phyloP scores from a whole-genome alignment of 2,113 vertebrate species.

The pig (Sus scrofa) region DNA sequence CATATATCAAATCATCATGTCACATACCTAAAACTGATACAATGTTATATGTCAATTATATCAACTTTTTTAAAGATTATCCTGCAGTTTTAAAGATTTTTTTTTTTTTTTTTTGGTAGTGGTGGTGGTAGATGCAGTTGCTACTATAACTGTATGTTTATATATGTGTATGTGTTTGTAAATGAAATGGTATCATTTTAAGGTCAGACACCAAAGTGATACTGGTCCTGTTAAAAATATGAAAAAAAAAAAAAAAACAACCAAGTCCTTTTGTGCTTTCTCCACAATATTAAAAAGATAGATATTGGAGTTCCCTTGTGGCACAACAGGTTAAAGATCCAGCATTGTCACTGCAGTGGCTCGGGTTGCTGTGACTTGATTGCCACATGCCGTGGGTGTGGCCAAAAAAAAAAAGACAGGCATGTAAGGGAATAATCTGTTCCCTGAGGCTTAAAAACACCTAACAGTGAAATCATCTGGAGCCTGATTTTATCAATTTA shows the following conservation, averaged over 20 bases:
- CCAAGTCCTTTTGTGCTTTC: background rate
- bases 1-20: background rate
- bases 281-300: background rate
- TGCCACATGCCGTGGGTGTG: too few relatives aligned
- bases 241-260: constrained; percentile 19
- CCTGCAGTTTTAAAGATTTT: background rate
- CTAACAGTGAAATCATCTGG: background rate
- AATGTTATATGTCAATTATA: background rate
- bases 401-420: background rate
- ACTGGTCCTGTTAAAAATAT: background rate
- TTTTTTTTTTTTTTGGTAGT: background rate
- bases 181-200: background rate
- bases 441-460: background rate
- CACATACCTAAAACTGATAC: background rate
- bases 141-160: background rate
- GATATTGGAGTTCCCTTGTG: background rate
- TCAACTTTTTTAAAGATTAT: background rate
- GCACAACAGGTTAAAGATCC: too few relatives aligned
- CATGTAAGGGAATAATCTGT: background rate
- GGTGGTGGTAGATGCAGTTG: background rate
- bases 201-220: background rate
- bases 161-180: background rate
- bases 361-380: too few relatives aligned
- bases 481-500: background rate
- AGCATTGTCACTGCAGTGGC: too few relatives aligned